phyloP scores from a whole-genome alignment of 2,113 vertebrate species.

The Pholis gunnellus region DNA sequence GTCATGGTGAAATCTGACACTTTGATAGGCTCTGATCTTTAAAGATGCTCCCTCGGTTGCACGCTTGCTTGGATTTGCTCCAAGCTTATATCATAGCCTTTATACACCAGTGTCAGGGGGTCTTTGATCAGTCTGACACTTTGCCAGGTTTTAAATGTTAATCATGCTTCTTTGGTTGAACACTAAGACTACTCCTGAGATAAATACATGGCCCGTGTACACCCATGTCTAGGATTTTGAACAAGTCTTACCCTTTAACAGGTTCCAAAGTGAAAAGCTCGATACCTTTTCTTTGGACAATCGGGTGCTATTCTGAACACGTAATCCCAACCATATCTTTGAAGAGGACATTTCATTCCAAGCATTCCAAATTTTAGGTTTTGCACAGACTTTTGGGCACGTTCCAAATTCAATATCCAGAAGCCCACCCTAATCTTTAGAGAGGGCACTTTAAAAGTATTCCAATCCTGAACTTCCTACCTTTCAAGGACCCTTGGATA shows the following conservation, averaged over 20 bases:
- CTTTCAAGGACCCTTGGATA: conserved; percentile 65
- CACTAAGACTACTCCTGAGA: conserved; percentile 2
- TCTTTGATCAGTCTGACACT: conserved; percentile 67
- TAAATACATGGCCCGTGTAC: conserved; percentile 30
- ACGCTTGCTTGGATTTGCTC: conserved; percentile 57
- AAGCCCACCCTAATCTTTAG: conserved; percentile 58
- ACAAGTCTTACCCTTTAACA: conserved; percentile 9
- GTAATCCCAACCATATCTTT: conserved; percentile 21
- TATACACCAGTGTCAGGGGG: conserved; percentile 48
- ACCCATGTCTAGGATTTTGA: conserved; percentile 13
- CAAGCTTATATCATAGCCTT: conserved; percentile 59
- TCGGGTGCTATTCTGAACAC: conserved; percentile 11
- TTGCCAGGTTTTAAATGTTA: conserved; percentile 66
- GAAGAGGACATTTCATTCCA: conserved; percentile 48
- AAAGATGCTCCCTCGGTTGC: conserved; percentile 57
- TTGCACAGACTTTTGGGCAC: conserved; percentile 37
- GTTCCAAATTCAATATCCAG: conserved; percentile 59
- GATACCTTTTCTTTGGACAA: conserved; percentile 20
- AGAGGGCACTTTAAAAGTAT: conserved; percentile 65
- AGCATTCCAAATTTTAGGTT: conserved; percentile 38
- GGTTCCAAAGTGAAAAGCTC: conserved; percentile 23
- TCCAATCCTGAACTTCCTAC: conserved; percentile 59
- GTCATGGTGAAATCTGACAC: conserved; percentile 62
- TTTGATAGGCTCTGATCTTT: conserved; percentile 69
- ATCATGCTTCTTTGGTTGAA: conserved; percentile 52